Evolutionary conservation across 2,888 invertebrate species (phyloP), one percentile per base, ranked within the genome.

Genomic region (Leucophora obtusa): DNA sequence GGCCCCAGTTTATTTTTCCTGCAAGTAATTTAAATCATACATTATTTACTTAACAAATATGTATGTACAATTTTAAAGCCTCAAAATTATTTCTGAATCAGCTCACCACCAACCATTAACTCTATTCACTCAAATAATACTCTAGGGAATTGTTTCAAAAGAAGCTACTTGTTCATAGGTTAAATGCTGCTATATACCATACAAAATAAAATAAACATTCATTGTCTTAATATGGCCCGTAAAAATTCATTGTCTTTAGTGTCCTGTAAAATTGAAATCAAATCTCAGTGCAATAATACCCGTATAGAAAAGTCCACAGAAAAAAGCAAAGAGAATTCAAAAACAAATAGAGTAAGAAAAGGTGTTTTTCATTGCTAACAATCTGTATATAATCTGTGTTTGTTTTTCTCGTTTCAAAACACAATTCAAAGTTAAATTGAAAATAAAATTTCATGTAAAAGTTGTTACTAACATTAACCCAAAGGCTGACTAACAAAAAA

Each of bases 351-450:
- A 63, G 65, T 72, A 76, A 62, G 62, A 80, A 76, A 76, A 80
- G 71, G 76, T 79, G 72, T 68, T 60, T 68, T 60, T 56, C 56
- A 68, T 15, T 75, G 71, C 56, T 62, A 58, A 76, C 68, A 71
- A 58, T 1, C 15, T 28, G 56, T 6, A 62, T 17, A n/a, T 58
- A 58, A n/a, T 15, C 17, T 33, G 17, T 17, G 14, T 35, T 33
- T 24, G 51, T 78, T 35, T 66, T 78, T 72, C 28, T 28, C 28
- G 71, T 60, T 78, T 78, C 53, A 18, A 69, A 73, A 79, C 60
- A 66, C 73, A 77, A 81, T 73, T 66, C 77, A 81, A 81, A 81
- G 81, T 81, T 81, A 81, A 81, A 81, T 77, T 81, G 81, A 70
- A 81, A 81, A 81, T 74, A 77, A 81, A 81, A 77, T 77, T 77